A percentile compares a stretch with the other conserved stretches of the same genome.
Conservation (phyloP, 2,888 invertebrate species). For the Agrotis ipsilon region DNA sequence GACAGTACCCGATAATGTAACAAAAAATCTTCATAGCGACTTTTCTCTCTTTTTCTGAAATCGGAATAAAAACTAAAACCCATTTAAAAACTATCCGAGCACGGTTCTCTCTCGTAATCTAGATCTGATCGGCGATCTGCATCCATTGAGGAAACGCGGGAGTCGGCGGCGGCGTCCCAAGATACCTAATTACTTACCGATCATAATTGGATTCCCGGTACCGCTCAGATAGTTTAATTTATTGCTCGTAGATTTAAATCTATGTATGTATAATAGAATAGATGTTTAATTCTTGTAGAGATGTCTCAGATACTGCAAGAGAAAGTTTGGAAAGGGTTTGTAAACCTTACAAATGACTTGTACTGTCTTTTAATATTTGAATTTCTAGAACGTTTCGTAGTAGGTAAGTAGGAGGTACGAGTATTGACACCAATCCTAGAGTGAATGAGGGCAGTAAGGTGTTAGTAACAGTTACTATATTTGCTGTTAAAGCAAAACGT, state of each 20-base stretch:
- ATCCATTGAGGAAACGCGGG: slow-evolving; percentile 62
- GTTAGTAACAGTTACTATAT: slow-evolving; percentile 21
- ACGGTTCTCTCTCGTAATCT: slow-evolving; percentile 52
- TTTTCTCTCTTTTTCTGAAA: slow-evolving; percentile 25
- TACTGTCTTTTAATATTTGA: slow-evolving; percentile 35
- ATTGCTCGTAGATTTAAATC: slow-evolving; percentile 62
- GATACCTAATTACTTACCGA: slow-evolving; percentile 73
- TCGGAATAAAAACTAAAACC: slow-evolving; percentile 48
- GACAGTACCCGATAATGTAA: slow-evolving; percentile 2
- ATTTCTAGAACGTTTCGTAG: slow-evolving; percentile 5
- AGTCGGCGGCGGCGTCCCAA: slow-evolving; percentile 62
- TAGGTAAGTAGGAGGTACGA: slow-evolving; percentile 3
- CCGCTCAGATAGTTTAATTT: slow-evolving; percentile 65
- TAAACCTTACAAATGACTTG: slow-evolving; percentile 34
- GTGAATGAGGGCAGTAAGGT: slow-evolving; percentile 23
- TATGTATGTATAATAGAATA: slow-evolving; percentile 57
- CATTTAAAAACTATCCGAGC: slow-evolving; percentile 51
- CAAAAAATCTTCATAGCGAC: slow-evolving; percentile 17
- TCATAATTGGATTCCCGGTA: slow-evolving; percentile 73
- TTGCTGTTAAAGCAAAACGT: no score
- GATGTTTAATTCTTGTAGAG: slow-evolving; percentile 57
- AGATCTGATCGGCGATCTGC: slow-evolving; percentile 67
- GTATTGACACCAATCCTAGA: slow-evolving; percentile 35
- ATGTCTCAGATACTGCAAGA: slow-evolving; percentile 41
- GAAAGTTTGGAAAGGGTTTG: slow-evolving; percentile 49